Conservation (phyloP, 2,113 vertebrate genomes). For the Crocuta crocuta region DNA sequence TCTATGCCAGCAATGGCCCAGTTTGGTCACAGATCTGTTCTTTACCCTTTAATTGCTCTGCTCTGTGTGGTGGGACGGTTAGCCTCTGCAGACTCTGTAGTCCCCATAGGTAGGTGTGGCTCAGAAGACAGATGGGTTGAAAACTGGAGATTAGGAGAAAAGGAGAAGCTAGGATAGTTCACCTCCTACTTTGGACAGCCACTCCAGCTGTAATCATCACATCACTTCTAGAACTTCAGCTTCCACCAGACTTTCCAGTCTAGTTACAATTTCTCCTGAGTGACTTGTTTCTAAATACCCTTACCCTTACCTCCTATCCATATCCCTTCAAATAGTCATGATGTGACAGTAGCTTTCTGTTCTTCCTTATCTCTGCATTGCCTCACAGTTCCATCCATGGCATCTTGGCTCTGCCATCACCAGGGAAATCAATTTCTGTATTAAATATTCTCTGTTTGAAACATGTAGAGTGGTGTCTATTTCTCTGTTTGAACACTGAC, state of each 20-base stretch:
- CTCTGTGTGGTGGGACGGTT: neutral
- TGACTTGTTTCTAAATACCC: neutral
- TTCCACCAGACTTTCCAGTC: neutral
- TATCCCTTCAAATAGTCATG: neutral
- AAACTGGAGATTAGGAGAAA: neutral
- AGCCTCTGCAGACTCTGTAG: neutral
- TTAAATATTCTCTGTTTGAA: neutral
- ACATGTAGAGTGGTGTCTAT: neutral
- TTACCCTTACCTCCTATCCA: neutral
- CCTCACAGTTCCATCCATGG: neutral
- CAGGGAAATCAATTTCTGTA: neutral
- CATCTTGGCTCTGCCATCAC: neutral
- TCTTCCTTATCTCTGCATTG: neutral
- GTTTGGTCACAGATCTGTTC: neutral
- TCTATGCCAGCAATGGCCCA: too few species aligned
- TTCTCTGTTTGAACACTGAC: neutral
- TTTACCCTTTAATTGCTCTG: neutral
- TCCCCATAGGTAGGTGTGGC: neutral
- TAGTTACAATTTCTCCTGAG: neutral
- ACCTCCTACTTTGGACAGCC: neutral
- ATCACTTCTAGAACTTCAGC: neutral
- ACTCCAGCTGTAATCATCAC: neutral
- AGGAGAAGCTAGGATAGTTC: neutral
- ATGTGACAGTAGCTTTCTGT: neutral
- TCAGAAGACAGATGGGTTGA: neutral